These are phyloP conservation scores for Piliocolobus tephrosceles DNA, from an alignment of 2,113 vertebrate genomes.

Conservation along the genomic window DNA sequence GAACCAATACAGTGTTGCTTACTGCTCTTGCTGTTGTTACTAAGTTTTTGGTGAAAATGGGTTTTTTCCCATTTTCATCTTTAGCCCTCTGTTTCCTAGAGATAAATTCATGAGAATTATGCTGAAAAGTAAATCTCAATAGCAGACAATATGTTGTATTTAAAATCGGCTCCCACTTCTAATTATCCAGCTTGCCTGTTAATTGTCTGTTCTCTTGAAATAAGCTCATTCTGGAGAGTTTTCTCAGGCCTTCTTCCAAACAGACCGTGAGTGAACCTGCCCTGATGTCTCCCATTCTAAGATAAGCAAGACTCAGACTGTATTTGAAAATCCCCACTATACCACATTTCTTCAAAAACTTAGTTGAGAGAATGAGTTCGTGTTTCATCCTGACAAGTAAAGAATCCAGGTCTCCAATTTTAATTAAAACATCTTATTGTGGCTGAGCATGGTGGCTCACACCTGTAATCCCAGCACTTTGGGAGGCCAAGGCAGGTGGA, in stretches of 20 bases:
- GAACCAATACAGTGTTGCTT: neutral
- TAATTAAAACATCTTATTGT: slow-evolving; percentile 32
- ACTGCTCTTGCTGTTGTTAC: neutral
- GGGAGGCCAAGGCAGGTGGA: too few species aligned
- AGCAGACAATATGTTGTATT: neutral
- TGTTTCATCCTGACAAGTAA: neutral
- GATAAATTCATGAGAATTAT: neutral
- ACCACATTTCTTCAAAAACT: neutral
- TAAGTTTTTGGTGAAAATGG: slow-evolving; percentile 7
- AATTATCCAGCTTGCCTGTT: slow-evolving; percentile 13
- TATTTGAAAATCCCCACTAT: neutral
- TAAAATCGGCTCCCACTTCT: slow-evolving; percentile 5
- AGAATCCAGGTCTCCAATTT: neutral
- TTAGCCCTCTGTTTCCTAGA: slow-evolving; percentile 23
- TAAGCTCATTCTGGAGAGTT: slow-evolving; percentile 5
- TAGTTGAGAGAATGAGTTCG: neutral
- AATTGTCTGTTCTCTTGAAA: slow-evolving; percentile 2
- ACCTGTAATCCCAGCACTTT: too few species aligned
- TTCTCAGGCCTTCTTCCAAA: neutral
- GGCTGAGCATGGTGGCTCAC: too few species aligned
- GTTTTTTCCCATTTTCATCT: slow-evolving; percentile 16
- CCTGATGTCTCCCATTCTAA: neutral
- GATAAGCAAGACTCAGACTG: neutral
- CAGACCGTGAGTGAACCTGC: neutral
- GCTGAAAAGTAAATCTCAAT: slow-evolving; percentile 10